Evolutionary conservation across 2,113 vertebrate genomes (phyloP).

Genomic region (Tyrannus savana): DNA sequence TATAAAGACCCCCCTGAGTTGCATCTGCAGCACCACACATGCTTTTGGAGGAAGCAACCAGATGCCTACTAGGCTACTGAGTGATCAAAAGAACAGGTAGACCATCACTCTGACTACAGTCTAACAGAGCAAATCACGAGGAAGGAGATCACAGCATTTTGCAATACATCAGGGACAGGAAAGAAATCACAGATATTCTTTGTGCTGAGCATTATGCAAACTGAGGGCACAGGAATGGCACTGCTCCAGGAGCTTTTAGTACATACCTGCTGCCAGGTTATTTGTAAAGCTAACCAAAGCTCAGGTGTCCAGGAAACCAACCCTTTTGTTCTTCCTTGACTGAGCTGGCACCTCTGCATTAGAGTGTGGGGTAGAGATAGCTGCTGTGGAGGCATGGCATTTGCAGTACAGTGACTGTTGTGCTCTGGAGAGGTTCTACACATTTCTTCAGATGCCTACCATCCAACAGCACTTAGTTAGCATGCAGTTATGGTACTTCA

Average conservation of each 20-base stretch:
- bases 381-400: not conserved
- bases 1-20: not conserved
- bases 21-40: not conserved
- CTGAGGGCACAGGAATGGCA: not conserved
- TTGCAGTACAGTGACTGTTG: not conserved
- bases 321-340: not conserved
- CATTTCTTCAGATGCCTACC: not conserved
- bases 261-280: not conserved
- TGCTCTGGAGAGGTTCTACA: not conserved
- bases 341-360: not conserved
- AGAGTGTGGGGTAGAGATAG: not conserved
- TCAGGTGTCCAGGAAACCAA: not conserved
- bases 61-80: not conserved
- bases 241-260: not conserved
- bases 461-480: not conserved
- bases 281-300: not conserved
- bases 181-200: not conserved
- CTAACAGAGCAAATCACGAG: not conserved
- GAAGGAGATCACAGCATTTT: not conserved
- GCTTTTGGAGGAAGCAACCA: not conserved
- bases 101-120: not conserved
- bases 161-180: not conserved
- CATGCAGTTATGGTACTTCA: slow-evolving; percentile 2
- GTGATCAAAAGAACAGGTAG: not conserved
- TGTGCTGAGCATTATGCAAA: not conserved